A percentile compares a stretch with the other conserved stretches of the same genome.
Evolutionary conservation across 2,888 invertebrate genomes (phyloP).

Genomic region (Latrodectus elegans): DNA sequence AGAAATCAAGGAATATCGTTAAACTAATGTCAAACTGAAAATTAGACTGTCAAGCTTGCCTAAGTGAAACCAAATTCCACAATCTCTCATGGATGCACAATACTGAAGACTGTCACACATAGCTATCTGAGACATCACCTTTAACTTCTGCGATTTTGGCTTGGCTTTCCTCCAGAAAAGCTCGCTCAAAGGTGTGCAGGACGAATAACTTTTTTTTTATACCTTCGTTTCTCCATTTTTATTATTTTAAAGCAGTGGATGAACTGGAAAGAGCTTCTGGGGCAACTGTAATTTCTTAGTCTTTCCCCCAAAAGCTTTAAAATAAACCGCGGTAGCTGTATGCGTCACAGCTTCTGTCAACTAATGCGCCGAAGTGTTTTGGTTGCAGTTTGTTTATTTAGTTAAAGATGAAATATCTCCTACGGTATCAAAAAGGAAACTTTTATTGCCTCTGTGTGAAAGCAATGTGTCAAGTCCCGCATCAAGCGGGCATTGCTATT

Average conservation of each 20-base stretch:
- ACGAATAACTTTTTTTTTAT: no score
- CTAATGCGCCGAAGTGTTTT: background rate
- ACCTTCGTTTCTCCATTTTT: background rate
- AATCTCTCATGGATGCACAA: constrained; percentile 37
- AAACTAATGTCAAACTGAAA: constrained; percentile 66
- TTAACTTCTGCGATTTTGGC: constrained; percentile 10
- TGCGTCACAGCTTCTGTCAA: background rate
- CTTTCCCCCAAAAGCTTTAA: background rate
- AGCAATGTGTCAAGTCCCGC: no score
- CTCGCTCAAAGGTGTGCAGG: constrained; percentile 4
- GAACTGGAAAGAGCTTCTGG: background rate
- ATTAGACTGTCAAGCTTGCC: constrained; percentile 65
- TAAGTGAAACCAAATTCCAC: constrained; percentile 68
- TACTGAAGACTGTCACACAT: constrained; percentile 58
- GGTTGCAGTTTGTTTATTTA: background rate
- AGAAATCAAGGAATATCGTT: constrained; percentile 61
- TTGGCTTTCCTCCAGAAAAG: constrained; percentile 39
- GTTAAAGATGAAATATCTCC: background rate
- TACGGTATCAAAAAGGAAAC: background rate
- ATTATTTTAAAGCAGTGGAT: background rate
- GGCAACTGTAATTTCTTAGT: background rate
- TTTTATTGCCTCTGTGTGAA: background rate
- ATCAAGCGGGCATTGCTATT: no score
- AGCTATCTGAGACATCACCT: constrained; percentile 62
- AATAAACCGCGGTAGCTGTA: background rate